Conservation (phyloP, 2,888 invertebrate species). For the Tortrix viridana region DNA sequence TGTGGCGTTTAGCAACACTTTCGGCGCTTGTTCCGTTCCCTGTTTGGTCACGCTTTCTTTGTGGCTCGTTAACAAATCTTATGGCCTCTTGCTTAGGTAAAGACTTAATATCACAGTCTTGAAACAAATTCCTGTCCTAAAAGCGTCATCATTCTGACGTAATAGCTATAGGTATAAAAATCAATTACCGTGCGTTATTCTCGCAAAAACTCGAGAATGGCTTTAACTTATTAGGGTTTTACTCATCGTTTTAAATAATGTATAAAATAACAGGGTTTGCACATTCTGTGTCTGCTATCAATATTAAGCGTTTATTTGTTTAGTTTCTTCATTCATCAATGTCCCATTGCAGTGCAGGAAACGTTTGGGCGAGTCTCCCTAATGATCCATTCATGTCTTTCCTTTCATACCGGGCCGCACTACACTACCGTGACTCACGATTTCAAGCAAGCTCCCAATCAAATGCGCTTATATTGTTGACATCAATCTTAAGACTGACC, state of each 20-base stretch:
- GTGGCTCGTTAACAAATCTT: constrained; percentile 43
- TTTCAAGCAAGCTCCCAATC: constrained; percentile 45
- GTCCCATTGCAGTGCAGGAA: constrained; percentile 55
- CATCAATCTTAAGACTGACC: no score
- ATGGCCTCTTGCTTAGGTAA: constrained; percentile 13
- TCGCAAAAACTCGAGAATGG: no score
- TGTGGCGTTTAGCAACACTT: constrained; percentile 58
- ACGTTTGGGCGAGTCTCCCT: constrained; percentile 60
- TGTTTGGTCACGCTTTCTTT: constrained; percentile 65
- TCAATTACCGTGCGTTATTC: no score
- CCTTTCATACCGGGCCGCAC: constrained; percentile 54
- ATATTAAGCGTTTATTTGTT: neutral
- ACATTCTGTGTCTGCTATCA: neutral
- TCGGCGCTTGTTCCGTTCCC: constrained; percentile 53
- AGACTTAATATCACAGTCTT: no score
- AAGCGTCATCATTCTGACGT: no score
- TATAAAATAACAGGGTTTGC: neutral
- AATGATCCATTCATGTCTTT: constrained; percentile 71
- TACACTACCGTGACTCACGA: constrained; percentile 59
- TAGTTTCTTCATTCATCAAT: constrained; percentile 51
- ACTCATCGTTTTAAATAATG: no score
- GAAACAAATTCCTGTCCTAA: no score
- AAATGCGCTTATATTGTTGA: constrained; percentile 43
- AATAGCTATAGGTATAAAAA: no score
- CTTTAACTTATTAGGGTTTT: no score